Evolutionary conservation across 2,888 invertebrate species (phyloP), one percentile per base, ranked within the genome.

Genomic region (Drosophila emarginata): DNA sequence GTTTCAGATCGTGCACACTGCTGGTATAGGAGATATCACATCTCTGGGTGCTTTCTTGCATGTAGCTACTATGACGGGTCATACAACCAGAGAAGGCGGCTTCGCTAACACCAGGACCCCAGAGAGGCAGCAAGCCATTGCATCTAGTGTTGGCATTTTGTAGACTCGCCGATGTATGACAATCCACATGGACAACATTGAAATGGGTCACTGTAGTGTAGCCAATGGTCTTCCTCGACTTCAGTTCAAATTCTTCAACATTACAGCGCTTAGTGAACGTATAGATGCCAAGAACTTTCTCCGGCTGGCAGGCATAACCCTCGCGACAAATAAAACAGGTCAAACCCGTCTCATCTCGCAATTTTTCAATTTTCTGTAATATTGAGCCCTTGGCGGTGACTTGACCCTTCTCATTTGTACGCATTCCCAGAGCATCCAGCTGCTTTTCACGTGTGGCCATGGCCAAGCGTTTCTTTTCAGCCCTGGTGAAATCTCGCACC

Each of bases 391-490:
- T 96, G 54, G 98, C 98, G 0, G 97, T 98, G 74, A 97, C 97
- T 92, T 98, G 98, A 0, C 99, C 99, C 91, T 98, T 98, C 89
- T 98, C 98, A 93, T 99, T 99, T 2, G 98, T 98, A 87, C 97
- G 94, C 95, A 97, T 97, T 65, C 99, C 99, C 64, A 99, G 93
- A 18, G 98, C 98, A 71, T 97, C 97, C 23, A 99, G 93, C 90
- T 99, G 99, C 80, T 98, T 97, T 91, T 98, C 97, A 57, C 99
- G 94, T 93, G 98, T 99, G 0, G 98, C 98, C 99, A 99, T 99
- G 0, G 99, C 99, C 61, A 99, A 93, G 0, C 98, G 95, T 91
- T 99, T 99, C 94, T 99, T 99, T 91, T 99, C 99, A 87, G 97
- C 95, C 76, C 97, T 94, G 0, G 99, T 99, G 89, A 98, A 97